Conservation (phyloP, 2,113 vertebrate species). For the Cyprinodon tularosa region DNA sequence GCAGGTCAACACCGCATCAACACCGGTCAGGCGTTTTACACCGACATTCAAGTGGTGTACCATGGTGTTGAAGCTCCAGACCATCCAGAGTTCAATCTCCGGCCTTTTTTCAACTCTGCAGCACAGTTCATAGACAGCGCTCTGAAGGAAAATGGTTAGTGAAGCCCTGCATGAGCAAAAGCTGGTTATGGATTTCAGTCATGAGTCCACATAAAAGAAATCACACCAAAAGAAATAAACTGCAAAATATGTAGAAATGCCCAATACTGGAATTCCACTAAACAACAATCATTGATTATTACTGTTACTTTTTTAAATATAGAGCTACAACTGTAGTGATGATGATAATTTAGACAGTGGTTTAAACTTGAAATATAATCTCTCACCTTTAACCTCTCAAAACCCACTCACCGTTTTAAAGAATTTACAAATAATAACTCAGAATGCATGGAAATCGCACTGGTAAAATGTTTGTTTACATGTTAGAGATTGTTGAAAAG, state of each 20-base stretch:
- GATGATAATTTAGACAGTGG: too few relatives aligned
- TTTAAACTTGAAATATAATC: too few relatives aligned
- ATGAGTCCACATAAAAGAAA: background rate
- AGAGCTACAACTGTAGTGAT: too few relatives aligned
- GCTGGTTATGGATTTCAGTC: background rate
- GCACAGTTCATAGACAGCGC: conserved; percentile 82
- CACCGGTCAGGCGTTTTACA: conserved; percentile 82
- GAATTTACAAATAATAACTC: too few relatives aligned
- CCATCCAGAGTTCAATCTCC: conserved; percentile 83
- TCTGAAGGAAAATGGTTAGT: conserved; percentile 81
- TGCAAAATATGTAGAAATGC: background rate
- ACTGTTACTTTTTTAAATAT: too few relatives aligned
- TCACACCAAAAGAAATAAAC: background rate
- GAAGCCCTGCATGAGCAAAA: background rate
- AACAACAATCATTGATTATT: too few relatives aligned
- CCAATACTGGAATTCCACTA: too few relatives aligned
- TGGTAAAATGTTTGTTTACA: too few relatives aligned
- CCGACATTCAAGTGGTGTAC: conserved; percentile 78
- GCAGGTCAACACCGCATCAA: conserved; percentile 81
- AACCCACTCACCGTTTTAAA: too few relatives aligned
- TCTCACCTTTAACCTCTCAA: too few relatives aligned
- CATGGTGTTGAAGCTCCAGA: conserved; percentile 84
- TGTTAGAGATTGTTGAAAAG: too few relatives aligned
- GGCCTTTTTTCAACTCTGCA: conserved; percentile 82
- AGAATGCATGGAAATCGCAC: too few relatives aligned